These are phyloP conservation scores for Caenorhabditis remanei DNA, from an alignment of 1,140 invertebrate species.

Conservation along the genomic window DNA sequence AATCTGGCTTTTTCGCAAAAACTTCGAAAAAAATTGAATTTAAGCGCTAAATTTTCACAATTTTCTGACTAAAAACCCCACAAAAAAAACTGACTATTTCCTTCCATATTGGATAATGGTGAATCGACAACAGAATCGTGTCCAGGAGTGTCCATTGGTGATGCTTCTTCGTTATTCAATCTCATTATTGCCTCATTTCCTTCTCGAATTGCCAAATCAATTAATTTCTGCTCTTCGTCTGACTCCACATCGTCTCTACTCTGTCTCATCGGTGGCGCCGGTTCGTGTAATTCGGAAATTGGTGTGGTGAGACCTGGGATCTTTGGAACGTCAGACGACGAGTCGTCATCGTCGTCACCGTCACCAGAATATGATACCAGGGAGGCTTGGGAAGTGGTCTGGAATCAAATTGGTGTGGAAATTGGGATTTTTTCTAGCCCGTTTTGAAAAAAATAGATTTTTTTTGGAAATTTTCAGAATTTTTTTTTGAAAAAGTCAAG, in stretches of 20 bases:
- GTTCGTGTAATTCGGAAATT: not conserved
- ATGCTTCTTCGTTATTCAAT: conserved; percentile 18
- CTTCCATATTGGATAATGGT: conserved; percentile 3
- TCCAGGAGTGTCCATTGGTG: conserved; percentile 23
- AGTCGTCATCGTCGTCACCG: conserved; percentile 49
- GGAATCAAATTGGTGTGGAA: not conserved
- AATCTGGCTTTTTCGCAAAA: no score
- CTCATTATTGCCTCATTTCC: conserved; percentile 3
- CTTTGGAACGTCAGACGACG: not conserved
- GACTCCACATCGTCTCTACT: conserved; percentile 28
- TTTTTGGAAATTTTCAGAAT: no score
- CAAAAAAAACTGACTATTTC: conserved; percentile 7
- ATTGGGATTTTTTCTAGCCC: no score
- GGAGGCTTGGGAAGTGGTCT: conserved; percentile 12
- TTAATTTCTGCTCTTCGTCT: conserved; percentile 47
- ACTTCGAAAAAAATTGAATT: no score
- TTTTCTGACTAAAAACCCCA: not conserved
- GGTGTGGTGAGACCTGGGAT: not conserved
- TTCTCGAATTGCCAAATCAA: conserved; percentile 26
- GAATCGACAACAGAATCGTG: conserved; percentile 13
- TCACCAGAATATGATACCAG: conserved; percentile 51
- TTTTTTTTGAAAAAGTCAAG: no score
- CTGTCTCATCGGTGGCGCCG: not conserved
- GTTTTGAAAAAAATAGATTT: no score
- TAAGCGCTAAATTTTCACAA: not conserved